Base-by-base conservation (phyloP, 2,797 vertebrate genomes). In the Arremon brunneinucha region DNA sequence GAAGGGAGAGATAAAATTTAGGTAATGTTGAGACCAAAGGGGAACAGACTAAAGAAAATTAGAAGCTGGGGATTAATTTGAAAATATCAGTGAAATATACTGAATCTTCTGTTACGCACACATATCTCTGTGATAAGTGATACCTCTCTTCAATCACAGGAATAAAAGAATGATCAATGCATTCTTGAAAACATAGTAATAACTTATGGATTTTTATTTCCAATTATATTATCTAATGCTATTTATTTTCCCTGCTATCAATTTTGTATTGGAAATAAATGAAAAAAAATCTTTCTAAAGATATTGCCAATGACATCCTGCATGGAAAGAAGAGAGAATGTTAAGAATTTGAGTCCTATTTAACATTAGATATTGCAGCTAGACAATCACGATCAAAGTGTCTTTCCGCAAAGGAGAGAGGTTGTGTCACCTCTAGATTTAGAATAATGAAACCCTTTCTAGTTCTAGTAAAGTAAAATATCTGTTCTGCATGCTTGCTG, bases 401-500 rank as follows among this genome's bases (percentile, higher is more conserved):
- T 41, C 27, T 55, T 93, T 86, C 39, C 69, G 27, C 16, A 71
- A 83, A 63, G 10, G 27, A 68, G 14, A 72, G 30, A 86, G 12
- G 4, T 6, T 60, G 6, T 77, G 15, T 32, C 52, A 28, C 28
- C 49, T 74, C 15, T 77, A 44, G 8, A 12, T 69, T 57, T 69
- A 53, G n/a, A 46, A 64, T 81, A 86, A 5, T 52, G 4, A 71
- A 88, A 35, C 14, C 11, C 8, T 37, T 18, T 86, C 37, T 50
- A 47, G 2, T 23, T 71, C 20, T 55, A 39, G 34, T 60, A 50
- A 65, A 52, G 39, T 79, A 62, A 93, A 59, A 78, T n/a, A 22
- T 26, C 14, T 68, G 23, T 96, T 95, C 77, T 94, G 28, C 92
- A 59, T 96, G 27, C 53, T 30, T 90, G 80, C 39, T 80, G 43